A percentile compares a stretch with the other conserved stretches of the same genome.
phyloP scores from a whole-genome alignment of 2,797 vertebrate species.

The Lophotriccus pileatus region DNA sequence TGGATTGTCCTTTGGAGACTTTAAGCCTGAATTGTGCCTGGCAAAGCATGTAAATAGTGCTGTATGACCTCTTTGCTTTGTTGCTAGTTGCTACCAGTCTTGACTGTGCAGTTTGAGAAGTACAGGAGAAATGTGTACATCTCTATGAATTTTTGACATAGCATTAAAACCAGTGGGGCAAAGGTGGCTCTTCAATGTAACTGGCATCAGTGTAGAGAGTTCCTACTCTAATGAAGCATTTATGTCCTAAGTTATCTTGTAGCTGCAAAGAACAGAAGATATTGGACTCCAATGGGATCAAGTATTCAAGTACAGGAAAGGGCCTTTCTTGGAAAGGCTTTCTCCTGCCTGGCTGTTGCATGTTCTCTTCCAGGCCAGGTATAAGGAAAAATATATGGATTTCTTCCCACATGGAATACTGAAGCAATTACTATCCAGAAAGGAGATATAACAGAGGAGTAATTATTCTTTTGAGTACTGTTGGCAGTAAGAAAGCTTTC shows the following conservation, averaged over 20 bases:
- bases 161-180: too few species aligned
- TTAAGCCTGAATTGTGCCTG: neutral
- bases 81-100: neutral
- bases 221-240: neutral
- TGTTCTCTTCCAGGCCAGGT: neutral
- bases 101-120: neutral
- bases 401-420: neutral
- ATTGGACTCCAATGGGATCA: neutral
- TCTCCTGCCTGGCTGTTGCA: neutral
- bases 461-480: neutral
- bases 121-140: fast-evolving
- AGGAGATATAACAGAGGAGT: neutral
- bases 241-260: neutral
- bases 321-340: neutral
- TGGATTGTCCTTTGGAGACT: neutral
- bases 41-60: neutral
- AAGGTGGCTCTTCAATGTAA: neutral
- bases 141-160: neutral
- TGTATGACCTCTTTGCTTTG: neutral
- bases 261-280: neutral
- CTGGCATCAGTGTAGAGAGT: neutral
- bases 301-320: neutral
- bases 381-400: neutral
- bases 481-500: neutral
- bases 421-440: neutral